These are phyloP conservation scores for Leucopsar rothschildi DNA, from an alignment of 2,113 vertebrate genomes.

Conservation along the genomic window DNA sequence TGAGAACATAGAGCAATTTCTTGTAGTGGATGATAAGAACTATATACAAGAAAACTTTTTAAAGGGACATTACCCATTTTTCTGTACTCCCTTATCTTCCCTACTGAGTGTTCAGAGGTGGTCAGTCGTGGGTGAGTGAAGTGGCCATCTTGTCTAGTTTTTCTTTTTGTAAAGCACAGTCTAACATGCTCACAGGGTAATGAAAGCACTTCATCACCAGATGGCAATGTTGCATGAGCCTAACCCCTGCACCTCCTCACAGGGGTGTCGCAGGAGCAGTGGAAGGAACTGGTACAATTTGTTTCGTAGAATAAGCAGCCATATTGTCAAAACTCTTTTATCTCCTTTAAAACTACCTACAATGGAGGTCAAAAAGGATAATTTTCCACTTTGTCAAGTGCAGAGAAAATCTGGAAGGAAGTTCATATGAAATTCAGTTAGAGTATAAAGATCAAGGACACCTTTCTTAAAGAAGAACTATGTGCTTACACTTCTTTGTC, in stretches of 20 bases:
- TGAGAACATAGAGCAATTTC: neutral
- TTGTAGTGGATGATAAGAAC: neutral
- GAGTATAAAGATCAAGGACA: conserved; percentile 9
- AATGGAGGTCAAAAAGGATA: neutral
- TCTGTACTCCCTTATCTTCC: neutral
- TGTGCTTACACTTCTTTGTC: neutral
- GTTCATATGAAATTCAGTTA: neutral
- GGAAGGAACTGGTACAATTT: neutral
- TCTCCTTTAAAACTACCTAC: neutral
- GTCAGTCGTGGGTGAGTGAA: neutral
- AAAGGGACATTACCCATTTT: neutral
- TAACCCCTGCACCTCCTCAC: neutral
- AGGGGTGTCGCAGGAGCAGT: neutral
- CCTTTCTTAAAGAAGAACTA: neutral
- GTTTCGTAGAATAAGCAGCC: neutral
- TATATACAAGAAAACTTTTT: neutral
- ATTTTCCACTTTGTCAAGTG: conserved; percentile 5
- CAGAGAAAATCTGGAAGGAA: conserved; percentile 5
- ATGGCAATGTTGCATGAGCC: conserved; percentile 47
- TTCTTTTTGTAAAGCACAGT: neutral
- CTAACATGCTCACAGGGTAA: neutral
- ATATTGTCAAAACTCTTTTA: conserved; percentile 18
- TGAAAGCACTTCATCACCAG: conserved; percentile 28
- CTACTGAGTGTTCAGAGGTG: neutral
- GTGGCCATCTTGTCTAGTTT: neutral